A percentile compares a stretch with the other conserved stretches of the same genome.
These are phyloP conservation scores for Erpornis zantholeuca DNA, from an alignment of 2,113 vertebrate genomes.

Conservation along the genomic window DNA sequence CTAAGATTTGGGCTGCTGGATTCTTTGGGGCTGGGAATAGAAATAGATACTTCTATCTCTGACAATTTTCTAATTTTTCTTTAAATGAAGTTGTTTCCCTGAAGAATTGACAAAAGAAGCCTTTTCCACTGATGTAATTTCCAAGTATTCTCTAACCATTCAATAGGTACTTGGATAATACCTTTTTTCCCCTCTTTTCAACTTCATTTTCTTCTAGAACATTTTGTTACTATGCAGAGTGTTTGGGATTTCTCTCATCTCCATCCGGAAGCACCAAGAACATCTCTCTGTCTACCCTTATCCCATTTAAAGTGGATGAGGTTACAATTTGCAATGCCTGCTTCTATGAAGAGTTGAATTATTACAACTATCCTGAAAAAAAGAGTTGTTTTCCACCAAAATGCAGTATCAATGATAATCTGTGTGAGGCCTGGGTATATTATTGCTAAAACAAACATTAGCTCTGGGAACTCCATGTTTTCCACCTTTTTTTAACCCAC, in stretches of 20 bases:
- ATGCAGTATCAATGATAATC: background rate
- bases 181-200: background rate
- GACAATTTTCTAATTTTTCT: background rate
- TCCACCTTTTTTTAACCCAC: background rate
- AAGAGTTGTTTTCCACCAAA: background rate
- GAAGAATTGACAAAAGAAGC: background rate
- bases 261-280: background rate
- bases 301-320: background rate
- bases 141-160: background rate
- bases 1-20: background rate
- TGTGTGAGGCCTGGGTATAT: background rate
- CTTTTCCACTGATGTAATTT: background rate
- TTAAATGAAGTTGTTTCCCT: background rate
- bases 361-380: background rate
- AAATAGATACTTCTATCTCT: background rate
- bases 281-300: background rate
- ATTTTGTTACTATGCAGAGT: background rate
- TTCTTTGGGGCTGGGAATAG: background rate
- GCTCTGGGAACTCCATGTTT: background rate
- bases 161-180: background rate
- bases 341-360: background rate
- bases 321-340: background rate
- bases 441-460: background rate
- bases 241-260: background rate
- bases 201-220: background rate